These are phyloP conservation scores for Nerophis ophidion DNA, from an alignment of 2,113 vertebrate genomes.

Conservation along the genomic window DNA sequence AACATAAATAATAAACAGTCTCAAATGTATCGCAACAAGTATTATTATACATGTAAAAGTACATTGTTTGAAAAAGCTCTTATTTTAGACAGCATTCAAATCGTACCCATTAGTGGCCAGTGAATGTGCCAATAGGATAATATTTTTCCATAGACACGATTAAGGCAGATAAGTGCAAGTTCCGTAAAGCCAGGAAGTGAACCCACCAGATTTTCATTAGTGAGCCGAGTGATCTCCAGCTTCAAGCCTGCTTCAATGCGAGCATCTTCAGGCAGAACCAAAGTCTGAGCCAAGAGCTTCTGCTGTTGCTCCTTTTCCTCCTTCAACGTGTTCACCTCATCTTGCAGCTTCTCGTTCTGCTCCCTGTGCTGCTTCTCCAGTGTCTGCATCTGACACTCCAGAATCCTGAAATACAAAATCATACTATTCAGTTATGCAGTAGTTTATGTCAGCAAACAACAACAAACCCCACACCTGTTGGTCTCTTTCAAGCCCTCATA, in stretches of 20 bases:
- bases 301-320: constrained; percentile 85
- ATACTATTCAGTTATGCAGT: constrained; percentile 7
- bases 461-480: constrained; percentile 78
- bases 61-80: neutral
- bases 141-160: neutral
- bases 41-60: neutral
- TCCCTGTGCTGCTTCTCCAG: constrained; percentile 79
- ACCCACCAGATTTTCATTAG: constrained; percentile 89
- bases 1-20: neutral
- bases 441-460: neutral
- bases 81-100: neutral
- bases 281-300: constrained; percentile 81
- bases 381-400: constrained; percentile 84
- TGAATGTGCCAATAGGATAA: neutral
- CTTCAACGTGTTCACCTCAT: constrained; percentile 81
- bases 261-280: constrained; percentile 83
- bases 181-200: neutral
- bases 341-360: constrained; percentile 70
- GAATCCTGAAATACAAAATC: constrained; percentile 73
- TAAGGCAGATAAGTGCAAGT: neutral
- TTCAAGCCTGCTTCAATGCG: constrained; percentile 85
- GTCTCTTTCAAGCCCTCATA: constrained; percentile 96
- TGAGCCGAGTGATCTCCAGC: constrained; percentile 89
- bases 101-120: neutral
- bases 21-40: neutral